Evolutionary conservation across 2,888 invertebrate species (phyloP), one percentile per base, ranked within the genome.

Genomic region (Hydroisotoma schaefferi): DNA sequence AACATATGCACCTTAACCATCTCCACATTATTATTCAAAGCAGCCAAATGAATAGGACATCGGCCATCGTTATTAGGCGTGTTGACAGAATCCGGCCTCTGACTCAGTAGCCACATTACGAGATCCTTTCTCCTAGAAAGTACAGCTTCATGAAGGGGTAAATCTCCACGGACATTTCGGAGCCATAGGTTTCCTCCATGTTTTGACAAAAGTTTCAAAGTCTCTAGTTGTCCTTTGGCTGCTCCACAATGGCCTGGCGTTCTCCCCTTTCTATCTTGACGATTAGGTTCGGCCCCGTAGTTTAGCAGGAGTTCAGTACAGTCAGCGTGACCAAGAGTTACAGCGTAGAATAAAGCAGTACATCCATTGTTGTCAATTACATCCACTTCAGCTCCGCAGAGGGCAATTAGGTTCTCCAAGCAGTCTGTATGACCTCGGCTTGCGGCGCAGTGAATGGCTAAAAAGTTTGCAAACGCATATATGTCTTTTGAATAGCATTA

Each of bases 61-160:
- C 94, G 84, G 0, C 97, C 97, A 75, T 94, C 94, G 73, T 90
- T 90, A 75, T 97, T 97, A 2, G 89, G 87, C 48, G 87, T 89
- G 77, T 85, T 94, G 51, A 91, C 86, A 73, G 85, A 87, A 73
- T 89, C 88, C 1, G 91, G 88, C 63, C 90, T 82, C 73, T 89
- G 87, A 53, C 85, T 84, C 57, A 94, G 80, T 44, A 97, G 79
- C 94, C 94, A 95, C 73, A 87, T 85, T 1, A 94, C 87, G 61
- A 94, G 77, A 74, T 93, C 93, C 67, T 90, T 84, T 64, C 94
- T 82, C 1, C 95, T 94, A 0, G 94, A 93, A 43, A 90, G 85
- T 0, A 95, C 90, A 0, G 98, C 97, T 78, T 99, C 98, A 76
- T 99, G 98, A 25, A 98, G 80, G 0, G 98, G 94, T 57, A 94